Evolutionary conservation across 1,140 invertebrate species (phyloP).

Genomic region (Saxidomus purpurata): DNA sequence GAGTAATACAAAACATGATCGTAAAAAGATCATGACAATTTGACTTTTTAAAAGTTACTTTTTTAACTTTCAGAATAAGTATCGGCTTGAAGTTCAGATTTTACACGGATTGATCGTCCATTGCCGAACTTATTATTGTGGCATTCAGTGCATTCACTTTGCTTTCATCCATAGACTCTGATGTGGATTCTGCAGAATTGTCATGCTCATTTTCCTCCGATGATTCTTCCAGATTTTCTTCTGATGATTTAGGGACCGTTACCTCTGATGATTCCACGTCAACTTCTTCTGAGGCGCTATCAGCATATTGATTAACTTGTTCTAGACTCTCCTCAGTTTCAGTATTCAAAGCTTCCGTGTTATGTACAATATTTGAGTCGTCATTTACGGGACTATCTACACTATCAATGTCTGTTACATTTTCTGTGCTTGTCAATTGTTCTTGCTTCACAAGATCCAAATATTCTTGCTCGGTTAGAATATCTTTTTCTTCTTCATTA

Average conservation of each 20-base stretch:
- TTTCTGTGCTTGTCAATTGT: not conserved
- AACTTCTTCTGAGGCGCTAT: slow-evolving; percentile 12
- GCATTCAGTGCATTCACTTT: not conserved
- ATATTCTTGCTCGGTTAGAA: slow-evolving; percentile 3
- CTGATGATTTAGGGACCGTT: not conserved
- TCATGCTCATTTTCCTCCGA: no score
- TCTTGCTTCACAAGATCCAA: not conserved
- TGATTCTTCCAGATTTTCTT: not conserved
- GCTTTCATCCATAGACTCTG: no score
- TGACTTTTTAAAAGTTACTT: no score
- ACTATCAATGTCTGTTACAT: not conserved
- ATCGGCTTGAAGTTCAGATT: no score
- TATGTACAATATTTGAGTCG: no score
- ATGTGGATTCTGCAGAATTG: no score
- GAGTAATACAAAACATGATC: no score
- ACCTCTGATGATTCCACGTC: not conserved
- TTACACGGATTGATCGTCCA: no score
- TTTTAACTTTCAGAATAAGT: no score
- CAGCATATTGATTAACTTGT: not conserved
- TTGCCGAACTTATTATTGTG: no score
- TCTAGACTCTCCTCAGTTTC: not conserved
- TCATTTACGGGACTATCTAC: not conserved
- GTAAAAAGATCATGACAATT: no score
- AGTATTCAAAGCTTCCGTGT: no score
- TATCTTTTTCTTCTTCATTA: slow-evolving; percentile 33